Evolutionary conservation across 2,888 invertebrate species (phyloP).

Genomic region (Melanostoma mellinum): DNA sequence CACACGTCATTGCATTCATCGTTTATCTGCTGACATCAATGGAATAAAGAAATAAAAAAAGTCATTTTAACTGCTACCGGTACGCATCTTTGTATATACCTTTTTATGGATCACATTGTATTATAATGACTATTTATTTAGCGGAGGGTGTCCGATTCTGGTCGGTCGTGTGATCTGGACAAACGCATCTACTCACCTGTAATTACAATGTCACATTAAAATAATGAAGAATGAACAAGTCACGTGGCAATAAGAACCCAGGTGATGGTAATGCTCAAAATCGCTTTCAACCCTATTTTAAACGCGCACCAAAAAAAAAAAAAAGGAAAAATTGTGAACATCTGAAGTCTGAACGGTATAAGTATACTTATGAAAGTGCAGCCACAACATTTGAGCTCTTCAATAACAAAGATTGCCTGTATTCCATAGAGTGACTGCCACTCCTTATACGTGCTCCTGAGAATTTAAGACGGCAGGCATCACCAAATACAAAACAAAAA

Average conservation of each 20-base stretch:
- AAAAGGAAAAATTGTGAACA: too few relatives aligned
- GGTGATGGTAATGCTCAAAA: constrained; percentile 49
- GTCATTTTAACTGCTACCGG: constrained; percentile 39
- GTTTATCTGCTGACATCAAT: constrained; percentile 15
- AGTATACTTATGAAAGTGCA: not conserved
- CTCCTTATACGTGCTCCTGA: not conserved
- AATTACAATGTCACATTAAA: constrained; percentile 80
- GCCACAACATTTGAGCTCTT: constrained; percentile 7
- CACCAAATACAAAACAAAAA: constrained; percentile 3
- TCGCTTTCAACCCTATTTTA: constrained; percentile 13
- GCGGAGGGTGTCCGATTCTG: constrained; percentile 22
- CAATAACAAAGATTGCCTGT: constrained; percentile 8
- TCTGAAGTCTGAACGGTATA: too few relatives aligned
- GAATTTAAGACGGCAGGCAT: constrained; percentile 14
- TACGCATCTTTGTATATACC: constrained; percentile 30
- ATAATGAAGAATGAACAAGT: constrained; percentile 56
- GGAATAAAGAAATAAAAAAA: constrained; percentile 54
- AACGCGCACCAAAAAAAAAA: not conserved
- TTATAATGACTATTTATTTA: constrained; percentile 55
- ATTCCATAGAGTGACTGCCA: not conserved
- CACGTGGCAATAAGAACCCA: constrained; percentile 62
- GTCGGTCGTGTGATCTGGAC: constrained; percentile 56
- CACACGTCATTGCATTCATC: constrained; percentile 4
- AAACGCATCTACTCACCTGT: constrained; percentile 78
- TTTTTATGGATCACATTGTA: constrained; percentile 43